Evolutionary conservation across 2,888 invertebrate genomes (phyloP), one percentile per base, ranked within the genome.

Genomic region (Macrophya alboannulata): DNA sequence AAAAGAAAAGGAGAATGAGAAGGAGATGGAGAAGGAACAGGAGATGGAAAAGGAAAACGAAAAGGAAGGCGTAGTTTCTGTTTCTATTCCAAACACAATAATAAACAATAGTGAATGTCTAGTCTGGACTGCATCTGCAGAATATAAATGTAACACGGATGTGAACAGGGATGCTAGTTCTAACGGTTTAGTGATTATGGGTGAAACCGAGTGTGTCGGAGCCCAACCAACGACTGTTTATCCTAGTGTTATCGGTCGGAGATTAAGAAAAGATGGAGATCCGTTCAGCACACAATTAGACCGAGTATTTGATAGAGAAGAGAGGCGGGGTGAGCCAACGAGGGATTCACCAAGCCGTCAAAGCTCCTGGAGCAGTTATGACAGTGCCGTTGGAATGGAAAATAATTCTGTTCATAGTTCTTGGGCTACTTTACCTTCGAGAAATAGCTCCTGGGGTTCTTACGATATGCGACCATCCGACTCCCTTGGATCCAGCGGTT

Each of bases 351-450:
- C 96, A 1, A 95, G 96, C 88, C 94, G 97, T 51, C 97, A 97
- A 92, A 96, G 96, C 93, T 97, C 97, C 79, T 97, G 97, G 97
- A 96, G 96, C 91, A 96, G 96, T 90, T 96, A 96, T 92, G 97
- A 97, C 93, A 97, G 97, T 92, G 97, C 97, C 43, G 96, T 97
- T 55, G 96, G 96, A 76, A 94, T 96, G 87, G 95, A 95, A 87
- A 97, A 97, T 89, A 95, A 96, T 48, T 97, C 97, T 86, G 95
- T 97, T 12, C 97, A 97, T 92, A 96, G 97, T 88, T 97, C 97
- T 65, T 97, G 97, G 97, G 97, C 97, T 86, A 95, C 95, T 4
- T 89, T 95, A 85, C 96, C 96, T 0, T 96, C 96, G 55, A 94
- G 97, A 83, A 96, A 96, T 89, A 96, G 96, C 93, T 96, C 96